Percentiles rank a stretch among this genome's conserved stretches.
phyloP scores from a whole-genome alignment of 2,113 vertebrate species.

The Sinocyclocheilus grahami region DNA sequence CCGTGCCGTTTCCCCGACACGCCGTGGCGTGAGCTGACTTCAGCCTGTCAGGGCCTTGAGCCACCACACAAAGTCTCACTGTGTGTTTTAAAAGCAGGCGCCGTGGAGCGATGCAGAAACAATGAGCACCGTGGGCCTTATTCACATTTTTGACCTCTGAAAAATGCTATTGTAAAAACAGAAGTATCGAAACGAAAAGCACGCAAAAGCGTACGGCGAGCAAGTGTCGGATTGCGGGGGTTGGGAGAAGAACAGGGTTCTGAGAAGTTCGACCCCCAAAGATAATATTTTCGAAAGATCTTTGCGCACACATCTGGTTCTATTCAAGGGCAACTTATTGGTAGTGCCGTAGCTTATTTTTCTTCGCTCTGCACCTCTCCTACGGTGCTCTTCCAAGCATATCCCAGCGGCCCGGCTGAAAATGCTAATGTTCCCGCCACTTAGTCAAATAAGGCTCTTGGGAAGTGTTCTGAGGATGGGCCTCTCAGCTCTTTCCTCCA shows the following conservation, averaged over 20 bases:
- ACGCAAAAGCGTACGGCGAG: neutral
- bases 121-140: neutral
- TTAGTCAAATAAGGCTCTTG: constrained; percentile 27
- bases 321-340: constrained; percentile 56
- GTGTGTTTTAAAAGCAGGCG: constrained; percentile 11
- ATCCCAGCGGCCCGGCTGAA: constrained; percentile 8
- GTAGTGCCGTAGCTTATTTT: constrained; percentile 58
- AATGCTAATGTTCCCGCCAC: constrained; percentile 28
- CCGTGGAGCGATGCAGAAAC: neutral
- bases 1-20: neutral
- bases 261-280: constrained; percentile 30
- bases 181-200: neutral
- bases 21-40: neutral
- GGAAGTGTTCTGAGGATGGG: constrained; percentile 33
- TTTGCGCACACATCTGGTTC: constrained; percentile 60
- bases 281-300: constrained; percentile 54
- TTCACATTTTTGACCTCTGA: neutral
- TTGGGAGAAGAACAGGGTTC: neutral
- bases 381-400: constrained; percentile 33
- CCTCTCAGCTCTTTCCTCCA: constrained; percentile 33
- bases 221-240: neutral
- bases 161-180: neutral
- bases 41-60: neutral
- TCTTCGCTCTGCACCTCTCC: constrained; percentile 47
- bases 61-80: constrained; percentile 16